Base-by-base conservation (phyloP, 1,140 invertebrate species). In the Drosophila cardini region DNA sequence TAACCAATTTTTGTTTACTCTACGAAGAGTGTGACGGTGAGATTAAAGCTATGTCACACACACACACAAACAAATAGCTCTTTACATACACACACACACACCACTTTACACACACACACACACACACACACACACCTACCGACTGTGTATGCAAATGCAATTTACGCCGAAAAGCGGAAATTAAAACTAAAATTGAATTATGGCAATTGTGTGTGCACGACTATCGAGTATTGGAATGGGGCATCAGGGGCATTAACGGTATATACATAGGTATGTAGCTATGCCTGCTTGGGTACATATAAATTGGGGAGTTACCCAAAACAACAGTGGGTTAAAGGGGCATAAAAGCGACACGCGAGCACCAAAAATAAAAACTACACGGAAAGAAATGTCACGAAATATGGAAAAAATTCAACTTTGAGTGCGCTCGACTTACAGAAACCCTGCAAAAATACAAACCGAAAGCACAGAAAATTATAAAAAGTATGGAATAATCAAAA, bases 121-220 rank as follows among this genome's bases (percentile, higher is more conserved):
- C 46, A 69, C 42, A 60, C 56, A 67, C 21, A 60, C 5, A 40
- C 7, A 36, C 32, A 53, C 8, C 43, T 11, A 34, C 13, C 6
- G 16, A 40, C 8, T 8, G 56, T 65, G 71, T 42, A 80, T 80
- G 77, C 77, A 89, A 89, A 89, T 89, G 74, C 74, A 89, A 89
- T 89, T 84, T 80, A 80, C 71, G 67, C 64, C 84, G 68, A 78
- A 78, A 64, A 89, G 64, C 84, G 84, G 84, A 89, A 89, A 89
- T 89, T 89, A 89, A 89, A 89, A 84, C 84, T 89, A 89, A 89
- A 89, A 89, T 89, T 89, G 84, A 89, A 89, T 89, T 89, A 89
- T 89, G 84, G 73, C 60, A 76, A 79, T 76, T 79, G 79, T 79
- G 79, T 79, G 61, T 70, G 58, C 48, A 34, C 30, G 60, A 74